Evolutionary conservation across 2,888 invertebrate species (phyloP).

Genomic region (Tupiocoris notatus): DNA sequence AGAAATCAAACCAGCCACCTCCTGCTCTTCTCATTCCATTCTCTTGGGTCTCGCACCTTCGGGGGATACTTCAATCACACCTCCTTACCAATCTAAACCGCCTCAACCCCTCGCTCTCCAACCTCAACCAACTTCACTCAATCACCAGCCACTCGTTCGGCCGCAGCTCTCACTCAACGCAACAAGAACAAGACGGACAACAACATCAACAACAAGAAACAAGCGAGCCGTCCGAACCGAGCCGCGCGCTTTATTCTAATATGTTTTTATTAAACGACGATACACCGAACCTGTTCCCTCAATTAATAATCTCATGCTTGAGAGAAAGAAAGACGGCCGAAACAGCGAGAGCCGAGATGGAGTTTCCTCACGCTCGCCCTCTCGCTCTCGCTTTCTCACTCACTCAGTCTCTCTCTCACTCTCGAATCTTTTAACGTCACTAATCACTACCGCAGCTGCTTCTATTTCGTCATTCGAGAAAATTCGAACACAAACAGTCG

Average conservation of each 20-base stretch:
- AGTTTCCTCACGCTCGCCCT: too few species aligned
- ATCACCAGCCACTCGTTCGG: neutral
- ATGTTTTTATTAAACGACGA: slow-evolving; percentile 35
- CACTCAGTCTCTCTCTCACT: too few species aligned
- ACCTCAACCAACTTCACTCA: neutral
- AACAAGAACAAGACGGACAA: neutral
- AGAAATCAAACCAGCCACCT: slow-evolving; percentile 43
- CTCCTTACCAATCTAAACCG: slow-evolving; percentile 20
- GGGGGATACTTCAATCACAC: slow-evolving; percentile 35
- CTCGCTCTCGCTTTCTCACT: too few species aligned
- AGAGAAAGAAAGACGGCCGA: neutral
- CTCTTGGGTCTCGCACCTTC: neutral
- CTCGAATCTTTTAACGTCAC: too few species aligned
- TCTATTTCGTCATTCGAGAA: too few species aligned
- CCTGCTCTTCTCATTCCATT: slow-evolving; percentile 3
- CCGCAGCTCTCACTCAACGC: neutral
- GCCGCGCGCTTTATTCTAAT: slow-evolving; percentile 21
- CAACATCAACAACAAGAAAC: neutral
- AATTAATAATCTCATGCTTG: slow-evolving; percentile 27
- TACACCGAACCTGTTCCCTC: slow-evolving; percentile 23
- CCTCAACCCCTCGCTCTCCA: neutral
- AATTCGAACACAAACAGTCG: too few species aligned
- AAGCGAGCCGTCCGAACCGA: neutral
- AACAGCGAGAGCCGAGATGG: too few species aligned
- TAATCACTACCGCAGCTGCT: too few species aligned